phyloP scores from a whole-genome alignment of 2,797 vertebrate species.

The Synanceia verrucosa region DNA sequence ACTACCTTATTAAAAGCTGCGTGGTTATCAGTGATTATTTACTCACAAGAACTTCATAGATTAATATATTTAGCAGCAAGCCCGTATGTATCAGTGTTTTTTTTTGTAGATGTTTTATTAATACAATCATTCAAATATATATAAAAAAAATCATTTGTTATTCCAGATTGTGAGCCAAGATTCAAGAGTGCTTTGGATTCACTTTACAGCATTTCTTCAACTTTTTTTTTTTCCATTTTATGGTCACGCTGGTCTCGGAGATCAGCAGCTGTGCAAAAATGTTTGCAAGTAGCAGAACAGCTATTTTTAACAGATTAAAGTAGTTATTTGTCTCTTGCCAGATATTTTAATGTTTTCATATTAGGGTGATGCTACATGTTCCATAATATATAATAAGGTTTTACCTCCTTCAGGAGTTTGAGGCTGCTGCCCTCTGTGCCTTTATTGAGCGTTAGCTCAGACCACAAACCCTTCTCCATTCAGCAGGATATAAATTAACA shows the following conservation, averaged over 20 bases:
- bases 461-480: constrained; percentile 42
- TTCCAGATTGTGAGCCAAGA: too few relatives aligned
- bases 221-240: not conserved
- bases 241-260: fast-evolving
- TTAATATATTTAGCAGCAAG: too few relatives aligned
- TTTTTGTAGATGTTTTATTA: not conserved
- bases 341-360: not conserved
- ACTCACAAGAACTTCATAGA: not conserved
- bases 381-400: not conserved
- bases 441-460: constrained; percentile 41
- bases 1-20: not conserved
- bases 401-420: constrained; percentile 7
- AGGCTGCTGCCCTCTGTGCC: constrained; percentile 21
- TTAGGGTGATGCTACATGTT: not conserved
- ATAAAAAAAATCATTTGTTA: too few relatives aligned
- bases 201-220: not conserved
- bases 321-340: not conserved
- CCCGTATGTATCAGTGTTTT: too few relatives aligned
- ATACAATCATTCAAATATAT: too few relatives aligned
- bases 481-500: constrained; percentile 65
- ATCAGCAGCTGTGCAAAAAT: not conserved
- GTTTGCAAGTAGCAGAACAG: not conserved
- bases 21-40: not conserved
- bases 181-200: not conserved
- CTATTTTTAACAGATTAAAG: not conserved